Conservation (phyloP, 2,113 vertebrate genomes). For the Saguinus imperator region DNA sequence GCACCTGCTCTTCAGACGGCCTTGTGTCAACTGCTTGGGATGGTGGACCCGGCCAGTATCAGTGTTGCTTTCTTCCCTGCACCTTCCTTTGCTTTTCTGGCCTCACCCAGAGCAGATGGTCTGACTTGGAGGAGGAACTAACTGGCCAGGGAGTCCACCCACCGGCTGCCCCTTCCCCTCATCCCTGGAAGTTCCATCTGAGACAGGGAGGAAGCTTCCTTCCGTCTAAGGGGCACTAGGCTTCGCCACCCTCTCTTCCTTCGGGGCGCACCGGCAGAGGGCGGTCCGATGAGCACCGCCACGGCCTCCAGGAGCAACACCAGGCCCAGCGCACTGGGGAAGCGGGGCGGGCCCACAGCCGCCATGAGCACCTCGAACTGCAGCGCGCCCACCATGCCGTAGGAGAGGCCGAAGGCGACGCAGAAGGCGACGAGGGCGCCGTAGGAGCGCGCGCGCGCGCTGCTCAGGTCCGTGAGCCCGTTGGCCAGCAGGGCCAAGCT, state of each 20-base stretch:
- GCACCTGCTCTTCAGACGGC: neutral
- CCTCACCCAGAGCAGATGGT: neutral
- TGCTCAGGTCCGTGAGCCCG: constrained; percentile 85
- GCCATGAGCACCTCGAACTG: constrained; percentile 90
- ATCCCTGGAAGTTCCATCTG: neutral
- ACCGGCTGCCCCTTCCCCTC: neutral
- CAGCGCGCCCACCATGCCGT: constrained; percentile 88
- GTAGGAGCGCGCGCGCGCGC: constrained; percentile 83
- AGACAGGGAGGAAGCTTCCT: neutral
- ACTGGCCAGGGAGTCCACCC: neutral
- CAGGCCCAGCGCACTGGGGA: constrained; percentile 87
- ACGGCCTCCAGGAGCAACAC: constrained; percentile 86
- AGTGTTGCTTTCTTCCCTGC: neutral
- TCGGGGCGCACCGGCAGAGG: constrained; percentile 83
- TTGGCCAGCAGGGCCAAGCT: constrained; percentile 88
- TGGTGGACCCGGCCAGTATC: accelerated
- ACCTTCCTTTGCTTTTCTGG: neutral
- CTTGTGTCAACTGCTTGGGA: neutral
- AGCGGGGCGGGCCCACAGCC: constrained; percentile 84
- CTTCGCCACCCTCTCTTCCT: neutral
- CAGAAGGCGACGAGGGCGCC: constrained; percentile 85
- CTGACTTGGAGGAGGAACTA: neutral
- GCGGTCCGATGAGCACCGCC: constrained; percentile 87
- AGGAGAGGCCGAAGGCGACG: constrained; percentile 87
- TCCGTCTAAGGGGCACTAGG: neutral